These are phyloP conservation scores for Habroteleia sp. DNA, from an alignment of 2,888 invertebrate genomes.

Conservation along the genomic window DNA sequence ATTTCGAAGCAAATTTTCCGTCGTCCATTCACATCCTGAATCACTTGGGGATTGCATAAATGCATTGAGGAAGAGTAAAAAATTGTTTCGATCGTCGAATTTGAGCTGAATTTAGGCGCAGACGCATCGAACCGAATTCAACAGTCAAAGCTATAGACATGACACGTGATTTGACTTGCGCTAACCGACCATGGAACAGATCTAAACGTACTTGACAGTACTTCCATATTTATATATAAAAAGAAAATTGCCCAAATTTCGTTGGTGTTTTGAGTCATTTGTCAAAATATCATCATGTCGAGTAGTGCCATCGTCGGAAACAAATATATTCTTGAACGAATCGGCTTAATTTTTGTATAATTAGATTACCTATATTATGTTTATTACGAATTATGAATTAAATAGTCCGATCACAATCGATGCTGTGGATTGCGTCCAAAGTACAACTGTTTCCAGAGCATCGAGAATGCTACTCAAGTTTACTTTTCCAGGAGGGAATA, in stretches of 20 bases:
- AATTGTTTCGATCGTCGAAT: slow-evolving; percentile 28
- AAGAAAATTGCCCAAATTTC: slow-evolving; percentile 48
- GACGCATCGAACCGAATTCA: slow-evolving; percentile 25
- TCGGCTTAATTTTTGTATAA: too few species aligned
- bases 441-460: slow-evolving; percentile 66
- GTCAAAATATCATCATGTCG: slow-evolving; percentile 48
- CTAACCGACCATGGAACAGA: slow-evolving; percentile 54
- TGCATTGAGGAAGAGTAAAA: slow-evolving; percentile 43
- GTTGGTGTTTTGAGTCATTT: slow-evolving; percentile 61
- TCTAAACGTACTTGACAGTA: slow-evolving; percentile 42
- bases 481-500: slow-evolving; percentile 56
- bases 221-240: slow-evolving; percentile 39
- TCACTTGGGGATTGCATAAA: slow-evolving; percentile 32
- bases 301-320: slow-evolving; percentile 63
- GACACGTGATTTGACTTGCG: slow-evolving; percentile 36
- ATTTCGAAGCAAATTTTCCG: slow-evolving; percentile 41
- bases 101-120: slow-evolving; percentile 41
- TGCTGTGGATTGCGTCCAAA: slow-evolving; percentile 59
- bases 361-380: slow-evolving; percentile 16
- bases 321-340: too few species aligned
- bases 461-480: slow-evolving; percentile 66
- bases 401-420: slow-evolving; percentile 68
- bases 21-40: slow-evolving; percentile 38
- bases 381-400: slow-evolving; percentile 69
- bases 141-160: slow-evolving; percentile 36